Base-by-base conservation (phyloP, 1,140 invertebrate species). In the Tetragnatha versicolor region DNA sequence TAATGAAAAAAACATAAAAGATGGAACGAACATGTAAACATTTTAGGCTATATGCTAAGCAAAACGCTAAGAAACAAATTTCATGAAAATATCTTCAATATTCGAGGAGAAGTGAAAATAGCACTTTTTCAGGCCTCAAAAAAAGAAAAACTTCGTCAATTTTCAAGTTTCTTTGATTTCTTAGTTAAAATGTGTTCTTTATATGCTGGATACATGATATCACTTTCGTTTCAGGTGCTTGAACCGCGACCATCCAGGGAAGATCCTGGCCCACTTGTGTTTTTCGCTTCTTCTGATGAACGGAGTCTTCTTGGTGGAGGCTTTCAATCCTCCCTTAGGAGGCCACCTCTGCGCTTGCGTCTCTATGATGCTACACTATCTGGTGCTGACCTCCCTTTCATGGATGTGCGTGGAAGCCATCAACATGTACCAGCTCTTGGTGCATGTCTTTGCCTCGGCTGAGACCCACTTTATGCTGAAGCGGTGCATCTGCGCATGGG, bases 321-420 rank as follows among this genome's bases (percentile, higher is more conserved):
- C 61, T 3, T 7, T 58, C 1, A 35, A 65, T 6, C 45, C 47
- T 10, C 9, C 2, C 12, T 20, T 42, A n/a, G 81, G 81, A 35
- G 82, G 81, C 6, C 58, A 82, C 4, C 61, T 66, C 1, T 88
- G 87, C 79, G 82, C 83, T 14, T 79, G 76, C 12, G 81, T 85
- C 31, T 85, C 85, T n/a, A 79, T 87, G 10, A 60, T 86, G 7
- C 81, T 88, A 22, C 88, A 89, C 75, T 88, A 88, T 81, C 86
- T 88, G 63, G 82, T 88, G 31, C 76, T 89, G 53, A 85, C 86
- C 5, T 87, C 88, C n/a, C 81, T 89, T 29, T 83, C 85, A 53
- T 89, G 89, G 89, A 89, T 89, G 88, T 82, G 87, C 39, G 85
- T 89, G 3, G 88, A 89, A 77, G 88, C 88, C 6, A 78, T 87